phyloP scores from a whole-genome alignment of 2,113 vertebrate species.

The Eonycteris spelaea region DNA sequence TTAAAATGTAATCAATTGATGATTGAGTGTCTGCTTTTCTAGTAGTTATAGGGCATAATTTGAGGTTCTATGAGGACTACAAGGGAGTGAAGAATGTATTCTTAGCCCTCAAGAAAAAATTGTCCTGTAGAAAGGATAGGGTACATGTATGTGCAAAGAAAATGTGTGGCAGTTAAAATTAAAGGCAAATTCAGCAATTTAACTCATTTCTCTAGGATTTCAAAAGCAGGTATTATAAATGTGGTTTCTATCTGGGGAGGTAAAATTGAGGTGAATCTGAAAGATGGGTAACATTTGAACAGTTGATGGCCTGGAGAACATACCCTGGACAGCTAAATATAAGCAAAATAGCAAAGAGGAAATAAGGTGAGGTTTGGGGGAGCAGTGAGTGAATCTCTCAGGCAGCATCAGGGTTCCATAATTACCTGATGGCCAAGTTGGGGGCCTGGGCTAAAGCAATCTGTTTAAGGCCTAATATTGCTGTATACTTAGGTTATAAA shows the following conservation, averaged over 20 bases:
- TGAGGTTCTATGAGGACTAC: neutral
- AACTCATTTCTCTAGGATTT: neutral
- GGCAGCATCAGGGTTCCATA: neutral
- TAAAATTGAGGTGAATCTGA: neutral
- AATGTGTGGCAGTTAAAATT: neutral
- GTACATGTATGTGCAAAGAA: neutral
- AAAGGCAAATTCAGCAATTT: conserved; percentile 1
- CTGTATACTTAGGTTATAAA: neutral
- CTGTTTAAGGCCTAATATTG: neutral
- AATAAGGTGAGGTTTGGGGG: neutral
- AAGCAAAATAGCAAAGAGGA: neutral
- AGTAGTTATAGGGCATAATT: neutral
- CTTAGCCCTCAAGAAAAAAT: neutral
- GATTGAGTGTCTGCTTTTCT: neutral
- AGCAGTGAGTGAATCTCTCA: neutral
- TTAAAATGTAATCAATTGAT: conserved; percentile 31
- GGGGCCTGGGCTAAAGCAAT: neutral
- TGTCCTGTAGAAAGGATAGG: neutral
- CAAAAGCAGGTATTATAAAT: neutral
- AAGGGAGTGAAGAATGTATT: neutral
- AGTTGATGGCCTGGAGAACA: neutral
- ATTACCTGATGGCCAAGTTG: neutral
- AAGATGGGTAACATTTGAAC: neutral
- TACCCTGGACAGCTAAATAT: neutral
- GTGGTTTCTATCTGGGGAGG: neutral